These are phyloP conservation scores for Stercorarius parasiticus DNA, from an alignment of 2,113 vertebrate genomes.

Conservation along the genomic window DNA sequence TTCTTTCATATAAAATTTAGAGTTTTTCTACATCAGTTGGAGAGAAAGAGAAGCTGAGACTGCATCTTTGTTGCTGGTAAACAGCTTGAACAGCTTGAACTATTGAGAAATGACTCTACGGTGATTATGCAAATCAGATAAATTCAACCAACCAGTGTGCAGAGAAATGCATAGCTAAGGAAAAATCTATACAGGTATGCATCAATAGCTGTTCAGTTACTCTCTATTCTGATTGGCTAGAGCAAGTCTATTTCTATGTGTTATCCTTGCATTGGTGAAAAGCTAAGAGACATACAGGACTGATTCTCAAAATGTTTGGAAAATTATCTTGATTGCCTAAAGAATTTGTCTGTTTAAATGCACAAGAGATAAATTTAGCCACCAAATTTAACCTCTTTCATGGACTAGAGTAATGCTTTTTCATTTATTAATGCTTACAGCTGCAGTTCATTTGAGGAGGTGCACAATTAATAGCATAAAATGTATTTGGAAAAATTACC, in stretches of 20 bases:
- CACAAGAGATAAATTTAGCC: slow-evolving; percentile 41
- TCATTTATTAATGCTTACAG: background rate
- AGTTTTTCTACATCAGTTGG: slow-evolving; percentile 19
- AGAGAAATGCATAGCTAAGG: slow-evolving; percentile 34
- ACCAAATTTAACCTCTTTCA: slow-evolving; percentile 28
- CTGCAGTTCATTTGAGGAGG: slow-evolving; percentile 9
- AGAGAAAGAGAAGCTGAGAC: slow-evolving; percentile 57
- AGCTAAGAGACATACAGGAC: slow-evolving; percentile 10
- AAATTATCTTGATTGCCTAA: slow-evolving; percentile 55
- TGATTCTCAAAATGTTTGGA: slow-evolving; percentile 40
- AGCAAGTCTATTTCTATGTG: slow-evolving; percentile 29
- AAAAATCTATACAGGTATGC: slow-evolving; percentile 45
- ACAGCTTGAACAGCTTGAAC: slow-evolving; percentile 43
- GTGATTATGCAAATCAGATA: slow-evolving; percentile 70
- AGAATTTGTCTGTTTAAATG: slow-evolving; percentile 38
- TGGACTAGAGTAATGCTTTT: background rate
- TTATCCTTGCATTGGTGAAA: slow-evolving; percentile 41
- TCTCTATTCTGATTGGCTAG: slow-evolving; percentile 26
- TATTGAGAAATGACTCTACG: slow-evolving; percentile 42
- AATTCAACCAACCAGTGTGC: slow-evolving; percentile 35
- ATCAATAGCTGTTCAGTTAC: slow-evolving; percentile 35
- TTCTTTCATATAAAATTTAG: slow-evolving; percentile 36
- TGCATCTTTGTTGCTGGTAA: slow-evolving; percentile 64
- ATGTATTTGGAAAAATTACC: background rate
- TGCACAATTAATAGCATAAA: slow-evolving; percentile 3